phyloP scores from a whole-genome alignment of 53 echinoderm and acorn worm species.

The Stichopus horrens region DNA sequence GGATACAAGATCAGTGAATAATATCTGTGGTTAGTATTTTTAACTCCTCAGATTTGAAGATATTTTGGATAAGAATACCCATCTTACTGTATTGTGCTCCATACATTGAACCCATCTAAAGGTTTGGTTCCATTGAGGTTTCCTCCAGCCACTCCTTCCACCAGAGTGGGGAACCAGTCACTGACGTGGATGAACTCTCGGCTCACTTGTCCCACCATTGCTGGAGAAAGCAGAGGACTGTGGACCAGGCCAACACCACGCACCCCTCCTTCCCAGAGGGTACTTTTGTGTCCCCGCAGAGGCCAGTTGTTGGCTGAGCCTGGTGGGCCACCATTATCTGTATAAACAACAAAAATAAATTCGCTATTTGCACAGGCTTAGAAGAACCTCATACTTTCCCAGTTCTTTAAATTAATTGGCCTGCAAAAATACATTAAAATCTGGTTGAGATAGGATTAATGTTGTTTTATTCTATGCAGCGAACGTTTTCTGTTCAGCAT shows the following conservation, averaged over 20 bases:
- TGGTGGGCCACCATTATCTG: slow-evolving; percentile 80
- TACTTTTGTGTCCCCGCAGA: slow-evolving; percentile 63
- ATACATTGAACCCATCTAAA: slow-evolving; percentile 80
- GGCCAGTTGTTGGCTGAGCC: slow-evolving; percentile 82
- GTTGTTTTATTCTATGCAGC: no score
- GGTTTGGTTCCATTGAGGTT: slow-evolving; percentile 62
- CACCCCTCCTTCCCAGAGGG: slow-evolving; percentile 87
- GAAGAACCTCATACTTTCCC: no score
- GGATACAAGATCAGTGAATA: no score
- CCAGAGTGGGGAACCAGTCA: slow-evolving; percentile 88
- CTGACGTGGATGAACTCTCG: slow-evolving; percentile 78
- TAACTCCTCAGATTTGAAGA: no score
- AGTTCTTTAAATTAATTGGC: no score
- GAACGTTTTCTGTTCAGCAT: no score
- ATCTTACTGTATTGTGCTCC: slow-evolving; percentile 69
- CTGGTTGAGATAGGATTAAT: no score
- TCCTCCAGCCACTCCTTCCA: slow-evolving; percentile 69
- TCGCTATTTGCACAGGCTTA: background rate
- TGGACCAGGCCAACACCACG: slow-evolving; percentile 84
- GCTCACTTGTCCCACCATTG: slow-evolving; percentile 62
- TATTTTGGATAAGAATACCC: no score
- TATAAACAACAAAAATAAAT: background rate
- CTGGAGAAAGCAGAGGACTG: slow-evolving; percentile 62
- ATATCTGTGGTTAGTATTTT: no score
- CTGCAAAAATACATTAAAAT: no score